Conservation (phyloP, 2,113 vertebrate genomes). For the Myrmecophaga tridactyla region DNA sequence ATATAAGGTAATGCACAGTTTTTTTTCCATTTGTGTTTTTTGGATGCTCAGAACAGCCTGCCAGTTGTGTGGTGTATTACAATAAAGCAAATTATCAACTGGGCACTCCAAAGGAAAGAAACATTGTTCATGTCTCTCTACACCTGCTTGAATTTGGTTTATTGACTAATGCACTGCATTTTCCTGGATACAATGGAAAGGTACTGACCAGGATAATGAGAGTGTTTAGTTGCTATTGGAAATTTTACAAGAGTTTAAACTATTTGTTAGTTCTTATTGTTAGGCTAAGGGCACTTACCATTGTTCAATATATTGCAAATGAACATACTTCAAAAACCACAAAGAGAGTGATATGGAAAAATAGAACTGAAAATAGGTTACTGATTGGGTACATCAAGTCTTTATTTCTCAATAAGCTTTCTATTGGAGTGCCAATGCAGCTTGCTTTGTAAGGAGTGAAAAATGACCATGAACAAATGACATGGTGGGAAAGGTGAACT, state of each 20-base stretch:
- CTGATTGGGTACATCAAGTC: constrained; percentile 63
- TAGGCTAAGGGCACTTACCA: neutral
- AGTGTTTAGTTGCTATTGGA: neutral
- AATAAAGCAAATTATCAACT: neutral
- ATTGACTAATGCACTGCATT: too few species aligned
- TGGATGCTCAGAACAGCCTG: neutral
- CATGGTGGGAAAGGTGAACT: neutral
- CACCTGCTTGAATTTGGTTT: too few species aligned
- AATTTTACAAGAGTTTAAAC: constrained; percentile 21
- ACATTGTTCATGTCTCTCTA: too few species aligned
- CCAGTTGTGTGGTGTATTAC: neutral
- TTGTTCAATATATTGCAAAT: constrained; percentile 39
- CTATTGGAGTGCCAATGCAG: neutral
- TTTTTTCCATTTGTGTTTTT: constrained; percentile 37
- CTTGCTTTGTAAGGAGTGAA: neutral
- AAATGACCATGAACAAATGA: constrained; percentile 10
- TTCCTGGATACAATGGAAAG: neutral
- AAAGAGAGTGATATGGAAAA: neutral
- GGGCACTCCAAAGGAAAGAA: neutral
- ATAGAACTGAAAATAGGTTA: constrained; percentile 42
- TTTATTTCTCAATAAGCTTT: constrained; percentile 43
- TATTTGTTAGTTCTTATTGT: neutral
- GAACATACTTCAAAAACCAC: constrained; percentile 38
- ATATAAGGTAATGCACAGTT: constrained; percentile 31
- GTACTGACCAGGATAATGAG: neutral